Percentiles rank a stretch among this genome's conserved stretches.
These are phyloP conservation scores for Uropetala carovei DNA, from an alignment of 2,888 invertebrate species.

Conservation along the genomic window DNA sequence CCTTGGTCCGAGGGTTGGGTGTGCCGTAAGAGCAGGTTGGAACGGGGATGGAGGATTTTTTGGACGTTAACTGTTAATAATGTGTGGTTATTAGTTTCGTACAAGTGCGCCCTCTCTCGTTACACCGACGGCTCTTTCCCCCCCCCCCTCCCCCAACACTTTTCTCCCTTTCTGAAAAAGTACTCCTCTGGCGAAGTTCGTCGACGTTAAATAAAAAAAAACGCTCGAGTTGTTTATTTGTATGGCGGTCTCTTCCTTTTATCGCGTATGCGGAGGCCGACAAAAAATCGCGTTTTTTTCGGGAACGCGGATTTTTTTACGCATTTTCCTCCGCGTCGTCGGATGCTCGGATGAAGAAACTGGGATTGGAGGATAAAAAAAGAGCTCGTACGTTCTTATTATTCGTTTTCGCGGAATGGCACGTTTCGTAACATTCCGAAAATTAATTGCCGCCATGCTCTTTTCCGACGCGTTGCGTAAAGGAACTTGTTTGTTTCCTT, in stretches of 20 bases:
- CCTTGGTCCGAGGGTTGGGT: no score
- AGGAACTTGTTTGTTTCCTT: constrained; percentile 31
- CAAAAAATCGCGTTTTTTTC: not conserved
- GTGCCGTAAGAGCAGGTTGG: no score
- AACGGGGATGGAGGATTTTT: no score
- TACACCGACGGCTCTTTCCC: no score
- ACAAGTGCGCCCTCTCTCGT: not conserved
- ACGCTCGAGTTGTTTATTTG: constrained; percentile 1
- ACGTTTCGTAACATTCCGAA: not conserved
- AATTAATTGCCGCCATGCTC: not conserved
- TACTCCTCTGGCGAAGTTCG: no score
- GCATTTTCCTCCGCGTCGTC: not conserved
- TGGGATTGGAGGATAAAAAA: no score
- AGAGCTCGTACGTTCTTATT: no score
- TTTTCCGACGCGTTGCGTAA: not conserved
- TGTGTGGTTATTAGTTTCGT: not conserved
- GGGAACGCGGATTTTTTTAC: not conserved
- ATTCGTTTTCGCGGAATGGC: constrained; percentile 1
- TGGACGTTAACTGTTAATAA: not conserved
- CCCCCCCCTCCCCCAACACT: not conserved
- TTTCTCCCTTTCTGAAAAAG: no score
- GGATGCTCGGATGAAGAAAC: not conserved
- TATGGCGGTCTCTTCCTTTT: not conserved
- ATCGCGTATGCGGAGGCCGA: constrained; percentile 10
- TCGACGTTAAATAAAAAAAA: no score